phyloP scores from a whole-genome alignment of 2,888 invertebrate genomes.

The Arctia plantaginis region DNA sequence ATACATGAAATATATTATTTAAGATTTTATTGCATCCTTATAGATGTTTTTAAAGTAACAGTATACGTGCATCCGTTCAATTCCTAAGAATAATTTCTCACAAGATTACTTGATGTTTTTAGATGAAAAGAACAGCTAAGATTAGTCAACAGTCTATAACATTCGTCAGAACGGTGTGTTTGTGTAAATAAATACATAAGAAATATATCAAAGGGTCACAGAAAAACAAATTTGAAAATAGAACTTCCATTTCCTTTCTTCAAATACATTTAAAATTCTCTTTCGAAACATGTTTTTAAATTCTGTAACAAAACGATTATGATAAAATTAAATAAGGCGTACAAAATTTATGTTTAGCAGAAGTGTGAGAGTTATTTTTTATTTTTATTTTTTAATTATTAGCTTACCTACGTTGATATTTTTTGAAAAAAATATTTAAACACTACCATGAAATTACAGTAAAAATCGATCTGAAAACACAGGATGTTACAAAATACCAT shows the following conservation, averaged over 20 bases:
- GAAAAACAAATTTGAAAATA: not conserved
- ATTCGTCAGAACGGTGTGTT: not conserved
- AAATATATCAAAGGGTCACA: not conserved
- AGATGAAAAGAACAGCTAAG: conserved; percentile 9
- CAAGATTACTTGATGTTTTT: conserved; percentile 3
- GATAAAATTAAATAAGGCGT: no score
- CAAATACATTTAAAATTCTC: not conserved
- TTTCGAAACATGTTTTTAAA: no score
- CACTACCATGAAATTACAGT: not conserved
- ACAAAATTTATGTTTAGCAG: no score
- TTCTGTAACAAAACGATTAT: no score
- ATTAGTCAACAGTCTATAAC: not conserved
- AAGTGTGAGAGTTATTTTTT: no score
- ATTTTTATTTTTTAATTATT: no score
- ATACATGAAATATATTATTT: conserved; percentile 13
- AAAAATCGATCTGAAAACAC: not conserved
- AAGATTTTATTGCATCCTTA: conserved; percentile 25
- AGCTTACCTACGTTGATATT: no score
- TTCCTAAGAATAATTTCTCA: conserved; percentile 1
- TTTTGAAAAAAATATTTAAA: not conserved
- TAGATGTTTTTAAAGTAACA: conserved; percentile 5
- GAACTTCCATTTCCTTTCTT: not conserved
- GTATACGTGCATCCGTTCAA: not conserved
- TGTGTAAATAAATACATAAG: not conserved
- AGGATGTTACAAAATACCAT: conserved; percentile 36